Evolutionary conservation across 2,113 vertebrate species (phyloP), one percentile per base, ranked within the genome.

Genomic region (Clarias magur): DNA sequence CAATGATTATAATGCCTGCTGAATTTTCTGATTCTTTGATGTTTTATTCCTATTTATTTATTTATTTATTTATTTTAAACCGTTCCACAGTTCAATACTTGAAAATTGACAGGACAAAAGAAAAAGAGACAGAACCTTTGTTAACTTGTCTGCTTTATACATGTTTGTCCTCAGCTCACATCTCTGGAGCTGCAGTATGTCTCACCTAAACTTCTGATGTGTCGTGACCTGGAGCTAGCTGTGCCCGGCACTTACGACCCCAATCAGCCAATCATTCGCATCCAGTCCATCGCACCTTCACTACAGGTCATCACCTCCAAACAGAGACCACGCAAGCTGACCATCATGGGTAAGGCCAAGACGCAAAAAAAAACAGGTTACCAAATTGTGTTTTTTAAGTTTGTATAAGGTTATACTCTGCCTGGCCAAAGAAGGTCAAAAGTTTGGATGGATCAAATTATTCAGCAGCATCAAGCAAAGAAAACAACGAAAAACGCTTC

Each of bases 271-370:
- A 97, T 99, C 94, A 98, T 99, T 83, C 97, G 98, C 85, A 99
- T 99, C 81, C 98, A 99, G 93, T 99, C 98, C 89, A 99, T 99
- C 0, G 97, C 98, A 0, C 95, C 98, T 0, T 99, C 98, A 0
- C 94, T 99, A 91, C 98, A 99, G 93, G 98, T 99, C 94, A 99
- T 99, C 95, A 99, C 98, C 30, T 99, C 98, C 92, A 99, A 99
- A 91, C 98, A 99, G 95, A 93, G 98, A 80, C 98, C 98, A 76
- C 96, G 98, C 91, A 99, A 99, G 88, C 65, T 99, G 90, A 99
- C 98, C 0, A 94, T 99, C 83, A 99, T 99, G 98, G 98, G 98
- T 99, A 94, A 96, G 97, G 87, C 65, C 3, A 48, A 17, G 25
- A 42, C 21, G 62, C 27, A 75, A 15, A 38, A 56, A 12, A 23